A percentile compares a stretch with the other conserved stretches of the same genome.
Evolutionary conservation across 2,888 invertebrate species (phyloP).

Genomic region (Cephus pygmeus): DNA sequence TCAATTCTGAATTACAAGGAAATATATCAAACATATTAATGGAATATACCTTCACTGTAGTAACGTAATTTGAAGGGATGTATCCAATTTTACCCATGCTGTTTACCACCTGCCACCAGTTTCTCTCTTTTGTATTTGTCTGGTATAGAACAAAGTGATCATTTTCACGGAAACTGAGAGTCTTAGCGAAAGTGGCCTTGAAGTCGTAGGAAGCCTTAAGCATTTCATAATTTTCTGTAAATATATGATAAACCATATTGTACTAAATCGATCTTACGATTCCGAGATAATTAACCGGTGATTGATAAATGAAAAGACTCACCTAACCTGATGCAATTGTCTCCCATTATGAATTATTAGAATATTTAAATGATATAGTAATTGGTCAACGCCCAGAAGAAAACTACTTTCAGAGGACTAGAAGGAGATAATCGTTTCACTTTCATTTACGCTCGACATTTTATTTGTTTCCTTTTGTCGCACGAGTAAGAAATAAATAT

Average conservation of each 20-base stretch:
- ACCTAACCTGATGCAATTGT: slow-evolving; percentile 61
- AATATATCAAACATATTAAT: not conserved
- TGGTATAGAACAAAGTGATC: slow-evolving; percentile 86
- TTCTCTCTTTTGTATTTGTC: slow-evolving; percentile 81
- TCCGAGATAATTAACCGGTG: not conserved
- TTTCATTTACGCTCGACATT: slow-evolving; percentile 48
- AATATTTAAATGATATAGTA: not conserved
- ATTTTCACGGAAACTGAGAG: slow-evolving; percentile 82
- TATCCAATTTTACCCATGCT: slow-evolving; percentile 85
- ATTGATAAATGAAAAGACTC: slow-evolving; percentile 30
- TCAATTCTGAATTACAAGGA: not conserved
- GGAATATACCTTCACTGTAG: slow-evolving; percentile 76
- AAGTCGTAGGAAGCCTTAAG: slow-evolving; percentile 86
- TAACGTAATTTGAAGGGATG: slow-evolving; percentile 89
- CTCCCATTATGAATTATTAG: slow-evolving; percentile 46
- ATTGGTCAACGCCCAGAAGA: slow-evolving; percentile 48
- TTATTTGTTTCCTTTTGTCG: slow-evolving; percentile 26
- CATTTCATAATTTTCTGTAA: slow-evolving; percentile 80
- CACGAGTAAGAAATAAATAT: not conserved
- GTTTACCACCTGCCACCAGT: slow-evolving; percentile 92
- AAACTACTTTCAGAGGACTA: slow-evolving; percentile 33
- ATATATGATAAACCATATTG: not conserved
- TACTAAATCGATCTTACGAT: not conserved
- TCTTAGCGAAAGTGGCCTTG: slow-evolving; percentile 85
- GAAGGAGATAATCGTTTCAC: slow-evolving; percentile 48